phyloP scores from a whole-genome alignment of 1,140 invertebrate species.

The Pogonomyrmex californicus region DNA sequence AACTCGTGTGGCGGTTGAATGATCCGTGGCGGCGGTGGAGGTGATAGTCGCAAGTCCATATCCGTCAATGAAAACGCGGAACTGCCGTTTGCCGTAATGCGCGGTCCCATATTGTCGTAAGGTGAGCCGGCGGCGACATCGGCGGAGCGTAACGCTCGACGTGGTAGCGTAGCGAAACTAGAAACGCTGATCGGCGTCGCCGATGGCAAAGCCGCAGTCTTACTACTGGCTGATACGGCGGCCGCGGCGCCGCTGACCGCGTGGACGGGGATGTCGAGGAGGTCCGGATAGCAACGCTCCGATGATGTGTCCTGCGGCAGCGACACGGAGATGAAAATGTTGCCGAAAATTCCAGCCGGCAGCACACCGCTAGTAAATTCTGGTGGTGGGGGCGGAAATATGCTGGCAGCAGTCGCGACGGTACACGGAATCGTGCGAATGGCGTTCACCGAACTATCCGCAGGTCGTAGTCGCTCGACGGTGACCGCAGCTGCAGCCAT shows the following conservation, averaged over 20 bases:
- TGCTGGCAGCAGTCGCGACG: conserved; percentile 79
- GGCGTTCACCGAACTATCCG: conserved; percentile 71
- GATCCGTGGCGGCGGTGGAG: conserved; percentile 87
- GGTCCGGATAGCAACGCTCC: conserved; percentile 91
- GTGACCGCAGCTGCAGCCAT: conserved; percentile 90
- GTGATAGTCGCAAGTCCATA: conserved; percentile 85
- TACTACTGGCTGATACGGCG: conserved; percentile 71
- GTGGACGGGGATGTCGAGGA: conserved; percentile 90
- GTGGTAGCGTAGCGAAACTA: conserved; percentile 89
- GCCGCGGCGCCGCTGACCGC: conserved; percentile 68
- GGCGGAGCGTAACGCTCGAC: conserved; percentile 82
- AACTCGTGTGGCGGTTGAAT: conserved; percentile 87
- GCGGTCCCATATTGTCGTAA: conserved; percentile 96
- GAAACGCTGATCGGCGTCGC: conserved; percentile 80
- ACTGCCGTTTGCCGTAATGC: conserved; percentile 94
- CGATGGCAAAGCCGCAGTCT: conserved; percentile 64
- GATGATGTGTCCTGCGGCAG: conserved; percentile 89
- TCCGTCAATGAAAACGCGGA: conserved; percentile 94
- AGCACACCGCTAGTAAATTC: conserved; percentile 90
- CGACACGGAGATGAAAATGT: conserved; percentile 92
- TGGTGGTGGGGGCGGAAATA: conserved; percentile 89
- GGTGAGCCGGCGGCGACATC: conserved; percentile 83
- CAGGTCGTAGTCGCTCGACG: conserved; percentile 90
- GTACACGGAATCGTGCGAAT: conserved; percentile 76
- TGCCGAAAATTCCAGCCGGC: conserved; percentile 89